Evolutionary conservation across 2,888 invertebrate species (phyloP).

Genomic region (Drosophila neutralis): DNA sequence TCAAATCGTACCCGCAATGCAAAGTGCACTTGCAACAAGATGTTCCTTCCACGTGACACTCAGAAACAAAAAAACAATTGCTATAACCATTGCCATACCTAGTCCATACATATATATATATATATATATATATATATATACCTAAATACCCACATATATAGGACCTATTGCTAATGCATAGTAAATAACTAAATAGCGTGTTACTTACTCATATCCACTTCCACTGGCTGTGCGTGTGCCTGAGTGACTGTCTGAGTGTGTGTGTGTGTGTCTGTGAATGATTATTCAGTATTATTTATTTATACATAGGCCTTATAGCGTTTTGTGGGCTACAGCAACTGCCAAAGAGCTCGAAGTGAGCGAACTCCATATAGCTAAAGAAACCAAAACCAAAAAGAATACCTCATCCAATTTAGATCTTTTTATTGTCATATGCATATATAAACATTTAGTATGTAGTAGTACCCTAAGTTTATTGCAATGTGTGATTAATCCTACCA

Average conservation of each 20-base stretch:
- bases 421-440: slow-evolving; percentile 31
- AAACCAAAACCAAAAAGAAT: background rate
- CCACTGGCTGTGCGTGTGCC: slow-evolving; percentile 66
- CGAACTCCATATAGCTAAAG: slow-evolving; percentile 40
- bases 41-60: slow-evolving; percentile 66
- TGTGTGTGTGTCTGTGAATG: slow-evolving; percentile 22
- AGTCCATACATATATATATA: slow-evolving; percentile 10
- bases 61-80: slow-evolving; percentile 53
- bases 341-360: slow-evolving; percentile 61
- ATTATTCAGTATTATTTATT: slow-evolving; percentile 67
- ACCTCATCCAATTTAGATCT: slow-evolving; percentile 43
- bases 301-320: slow-evolving; percentile 33
- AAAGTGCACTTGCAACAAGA: slow-evolving; percentile 37
- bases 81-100: slow-evolving; percentile 69
- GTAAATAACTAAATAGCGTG: slow-evolving; percentile 74
- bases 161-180: slow-evolving; percentile 66
- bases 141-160: slow-evolving; percentile 25
- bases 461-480: slow-evolving; percentile 30
- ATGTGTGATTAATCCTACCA: slow-evolving; percentile 37
- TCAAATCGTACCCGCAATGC: slow-evolving; percentile 26
- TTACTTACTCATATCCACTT: slow-evolving; percentile 68
- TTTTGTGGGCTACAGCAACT: slow-evolving; percentile 68
- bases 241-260: slow-evolving; percentile 29
- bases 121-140: background rate
- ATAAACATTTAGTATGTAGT: slow-evolving; percentile 24